Base-by-base conservation (phyloP, 2,797 vertebrate genomes). In the Lacerta bilineata region DNA sequence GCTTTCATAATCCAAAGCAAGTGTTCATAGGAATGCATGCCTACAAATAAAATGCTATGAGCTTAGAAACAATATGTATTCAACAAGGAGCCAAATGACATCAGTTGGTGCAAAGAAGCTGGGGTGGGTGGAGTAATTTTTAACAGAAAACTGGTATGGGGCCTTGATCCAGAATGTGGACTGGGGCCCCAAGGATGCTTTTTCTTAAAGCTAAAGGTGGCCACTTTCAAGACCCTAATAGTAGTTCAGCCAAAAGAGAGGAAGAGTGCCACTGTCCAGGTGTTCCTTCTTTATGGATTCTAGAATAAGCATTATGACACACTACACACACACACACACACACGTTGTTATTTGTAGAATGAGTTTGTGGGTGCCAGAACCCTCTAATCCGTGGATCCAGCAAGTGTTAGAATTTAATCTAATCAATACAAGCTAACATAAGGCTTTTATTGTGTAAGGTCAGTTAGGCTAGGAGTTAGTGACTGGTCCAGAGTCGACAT, bases 231-330 rank as follows among this genome's bases (percentile, higher is more conserved):
- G 29, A 69, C 27, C 27, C 27, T n/a, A 25, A 10, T n/a, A 69
- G n/a, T 20, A n/a, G n/a, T 41, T 41, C 7, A 50, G 15, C 50
- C 50, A 18, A 20, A n/a, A n/a, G 18, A 6, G 25, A 29, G 8
- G 33, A 7, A 50, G 0, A 36, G 84, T 36, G 83, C 5, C 0
- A 0, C 43, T 50, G n/a, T n/a, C 2, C 33, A 20, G 43, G 0
- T 2, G 66, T 36, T 33, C 23, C 82, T 10, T 8, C 61, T 80
- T 82, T 5, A 20, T 2, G 27, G n/a, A 6, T 80, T 4, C 36
- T 0, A 0, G 39, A 68, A 43, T 9, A 76, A 13, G 1, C 20
- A 46, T 85, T 29, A 61, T 11, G 10, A 66, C 25, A 29, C 36
- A 36, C 41, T 33, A 15, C 8, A 3, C 81, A 20, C 55, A 4